Percentiles rank a stretch among this genome's conserved stretches.
These are phyloP conservation scores for Agrochola lota DNA, from an alignment of 2,888 invertebrate genomes.

Conservation along the genomic window DNA sequence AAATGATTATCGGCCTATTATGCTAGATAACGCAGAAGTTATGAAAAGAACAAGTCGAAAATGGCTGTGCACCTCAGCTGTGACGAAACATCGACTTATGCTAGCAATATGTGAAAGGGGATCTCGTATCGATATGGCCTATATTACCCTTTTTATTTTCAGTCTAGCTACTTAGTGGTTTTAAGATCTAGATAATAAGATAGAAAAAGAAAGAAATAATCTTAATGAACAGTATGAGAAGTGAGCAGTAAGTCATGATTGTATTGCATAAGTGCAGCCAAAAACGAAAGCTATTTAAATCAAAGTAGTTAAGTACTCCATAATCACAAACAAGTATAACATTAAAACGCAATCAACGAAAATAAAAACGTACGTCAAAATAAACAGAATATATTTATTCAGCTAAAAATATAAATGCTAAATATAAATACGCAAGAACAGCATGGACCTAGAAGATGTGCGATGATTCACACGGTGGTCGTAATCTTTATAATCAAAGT, in stretches of 20 bases:
- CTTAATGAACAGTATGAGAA: constrained; percentile 30
- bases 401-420: constrained; percentile 54
- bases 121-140: constrained; percentile 60
- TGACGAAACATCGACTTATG: constrained; percentile 65
- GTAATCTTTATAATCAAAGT: constrained; percentile 90
- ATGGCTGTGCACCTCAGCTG: constrained; percentile 52
- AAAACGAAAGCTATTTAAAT: background rate
- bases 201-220: constrained; percentile 21
- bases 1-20: too few relatives aligned
- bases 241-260: background rate
- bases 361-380: constrained; percentile 29
- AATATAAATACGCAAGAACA: constrained; percentile 64
- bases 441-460: constrained; percentile 81
- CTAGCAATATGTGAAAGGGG: constrained; percentile 71
- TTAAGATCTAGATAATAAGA: constrained; percentile 38
- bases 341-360: constrained; percentile 14
- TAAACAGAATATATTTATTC: constrained; percentile 32
- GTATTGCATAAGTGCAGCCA: constrained; percentile 16
- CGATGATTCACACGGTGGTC: constrained; percentile 88
- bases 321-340: background rate
- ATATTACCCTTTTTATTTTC: constrained; percentile 54
- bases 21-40: constrained; percentile 60
- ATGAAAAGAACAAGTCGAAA: constrained; percentile 72
- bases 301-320: background rate
- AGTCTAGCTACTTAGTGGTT: constrained; percentile 23